Base-by-base conservation (phyloP, 2,888 invertebrate species). In the Nasonovia ribisnigri region DNA sequence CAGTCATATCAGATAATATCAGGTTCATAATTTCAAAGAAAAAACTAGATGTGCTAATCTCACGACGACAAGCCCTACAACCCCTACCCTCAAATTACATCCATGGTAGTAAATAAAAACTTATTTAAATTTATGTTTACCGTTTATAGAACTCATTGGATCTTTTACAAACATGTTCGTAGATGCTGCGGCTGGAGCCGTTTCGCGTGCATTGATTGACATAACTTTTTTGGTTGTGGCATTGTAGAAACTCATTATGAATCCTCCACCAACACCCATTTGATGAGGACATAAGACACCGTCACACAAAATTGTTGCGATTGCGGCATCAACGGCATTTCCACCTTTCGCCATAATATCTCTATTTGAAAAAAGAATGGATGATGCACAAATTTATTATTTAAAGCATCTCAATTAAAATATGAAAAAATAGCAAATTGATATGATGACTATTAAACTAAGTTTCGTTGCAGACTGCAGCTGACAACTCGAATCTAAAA, bases 161-260 rank as follows among this genome's bases (percentile, higher is more conserved):
- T 96, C 95, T 29, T 96, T 96, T 92, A 96, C 95, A 95, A 96
- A 98, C 97, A 97, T 97, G 92, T 97, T 96, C 16, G 95, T 95
- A 0, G 96, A 96, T 0, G 97, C 96, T 0, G 96, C 96, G 0
- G 96, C 95, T 0, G 98, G 98, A 0, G 98, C 98, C 0, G 96
- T 96, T 96, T 98, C 98, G 91, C 98, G 96, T 0, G 98, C 98
- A 95, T 97, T 97, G 3, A 98, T 96, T 0, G 97, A 96, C 95
- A 96, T 96, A 0, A 97, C 97, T 92, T 96, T 96, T 94, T 96
- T 96, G 91, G 96, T 96, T 0, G 96, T 96, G 94, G 96, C 96
- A 67, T 96, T 96, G 96, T 97, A 98, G 84, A 98, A 96, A 0
- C 97, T 97, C 97, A 98, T 97, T 95, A 98, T 96, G 95, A 98